Percentiles rank a stretch among this genome's conserved stretches.
Conservation (phyloP, 2,888 invertebrate genomes). For the Eilema griseolum region DNA sequence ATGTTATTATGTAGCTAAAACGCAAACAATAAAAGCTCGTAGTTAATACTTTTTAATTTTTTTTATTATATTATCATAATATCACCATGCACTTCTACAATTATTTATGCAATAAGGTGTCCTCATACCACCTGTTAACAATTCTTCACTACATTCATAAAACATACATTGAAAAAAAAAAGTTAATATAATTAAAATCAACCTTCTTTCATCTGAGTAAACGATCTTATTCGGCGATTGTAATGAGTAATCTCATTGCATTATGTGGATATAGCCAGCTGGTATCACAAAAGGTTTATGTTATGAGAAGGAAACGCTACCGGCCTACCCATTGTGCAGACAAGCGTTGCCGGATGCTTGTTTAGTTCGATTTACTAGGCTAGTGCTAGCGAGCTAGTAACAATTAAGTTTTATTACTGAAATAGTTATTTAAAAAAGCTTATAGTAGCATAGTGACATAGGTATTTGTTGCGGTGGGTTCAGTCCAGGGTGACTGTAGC, state of each 20-base stretch:
- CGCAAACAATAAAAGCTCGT: too few relatives aligned
- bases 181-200: neutral
- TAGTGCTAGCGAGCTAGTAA: neutral
- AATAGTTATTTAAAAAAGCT: neutral
- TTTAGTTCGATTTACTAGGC: conserved; percentile 43
- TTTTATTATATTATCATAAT: too few relatives aligned
- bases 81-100: too few relatives aligned
- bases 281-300: conserved; percentile 67
- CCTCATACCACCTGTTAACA: too few relatives aligned
- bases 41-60: too few relatives aligned
- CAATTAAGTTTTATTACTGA: too few relatives aligned
- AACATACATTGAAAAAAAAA: neutral
- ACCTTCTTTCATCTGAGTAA: neutral
- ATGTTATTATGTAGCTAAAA: too few relatives aligned
- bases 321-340: conserved; percentile 62
- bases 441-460: neutral
- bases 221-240: conserved; percentile 49
- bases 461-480: neutral
- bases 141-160: neutral
- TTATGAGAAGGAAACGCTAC: conserved; percentile 58
- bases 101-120: too few relatives aligned
- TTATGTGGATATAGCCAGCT: conserved; percentile 56
- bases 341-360: conserved; percentile 51
- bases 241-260: conserved; percentile 66
- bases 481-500: too few relatives aligned